Evolutionary conservation across 2,797 vertebrate species (phyloP).

Genomic region (Megalops cyprinoides): DNA sequence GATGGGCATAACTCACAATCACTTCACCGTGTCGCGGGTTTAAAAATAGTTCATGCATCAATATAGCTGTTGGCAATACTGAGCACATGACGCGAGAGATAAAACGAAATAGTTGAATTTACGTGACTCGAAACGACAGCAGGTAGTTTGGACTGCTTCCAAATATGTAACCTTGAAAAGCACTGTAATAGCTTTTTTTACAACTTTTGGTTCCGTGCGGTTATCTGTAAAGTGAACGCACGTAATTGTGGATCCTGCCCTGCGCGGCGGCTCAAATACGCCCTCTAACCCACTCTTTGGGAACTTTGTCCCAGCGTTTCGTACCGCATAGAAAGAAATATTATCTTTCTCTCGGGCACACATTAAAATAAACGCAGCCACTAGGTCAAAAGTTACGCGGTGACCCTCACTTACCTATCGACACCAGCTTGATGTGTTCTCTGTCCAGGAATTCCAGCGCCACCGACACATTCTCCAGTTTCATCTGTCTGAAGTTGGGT

Average conservation of each 20-base stretch:
- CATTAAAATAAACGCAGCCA: not conserved
- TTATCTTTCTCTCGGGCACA: not conserved
- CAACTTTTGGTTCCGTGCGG: not conserved
- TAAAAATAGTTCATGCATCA: too few relatives aligned
- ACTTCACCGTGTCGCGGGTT: too few relatives aligned
- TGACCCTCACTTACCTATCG: conserved; percentile 81
- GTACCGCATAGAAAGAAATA: not conserved
- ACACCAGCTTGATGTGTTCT: conserved; percentile 91
- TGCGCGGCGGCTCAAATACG: conserved; percentile 15
- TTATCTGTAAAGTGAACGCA: not conserved
- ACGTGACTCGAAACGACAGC: not conserved
- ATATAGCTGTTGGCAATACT: too few relatives aligned
- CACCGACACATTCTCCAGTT: conserved; percentile 94
- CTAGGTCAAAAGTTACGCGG: not conserved
- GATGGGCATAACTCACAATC: too few relatives aligned
- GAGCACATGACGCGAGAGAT: too few relatives aligned
- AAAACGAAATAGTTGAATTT: too few relatives aligned
- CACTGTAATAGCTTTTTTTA: not conserved
- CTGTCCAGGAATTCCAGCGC: conserved; percentile 93
- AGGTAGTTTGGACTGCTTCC: not conserved
- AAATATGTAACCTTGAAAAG: not conserved
- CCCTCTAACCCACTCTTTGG: conserved; percentile 12
- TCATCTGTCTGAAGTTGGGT: conserved; percentile 95
- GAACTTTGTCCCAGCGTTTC: not conserved
- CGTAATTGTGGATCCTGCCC: not conserved